Evolutionary conservation across 2,888 invertebrate genomes (phyloP), one percentile per base, ranked within the genome.

Genomic region (Fragum whitleyi): DNA sequence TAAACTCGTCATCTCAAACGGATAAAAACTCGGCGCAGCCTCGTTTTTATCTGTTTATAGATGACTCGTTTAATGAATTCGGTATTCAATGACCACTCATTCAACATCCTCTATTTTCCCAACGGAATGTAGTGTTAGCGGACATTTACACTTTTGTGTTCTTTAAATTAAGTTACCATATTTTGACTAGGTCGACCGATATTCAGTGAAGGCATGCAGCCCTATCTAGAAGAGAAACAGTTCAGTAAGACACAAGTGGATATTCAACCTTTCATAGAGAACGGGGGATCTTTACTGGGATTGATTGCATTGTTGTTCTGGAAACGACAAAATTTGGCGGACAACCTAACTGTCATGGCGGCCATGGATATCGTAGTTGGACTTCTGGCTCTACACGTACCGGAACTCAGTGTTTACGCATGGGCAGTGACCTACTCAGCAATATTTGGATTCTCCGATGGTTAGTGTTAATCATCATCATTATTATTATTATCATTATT

Each of bases 141-240:
- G n/a, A n/a, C n/a, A n/a, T n/a, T n/a, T n/a, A n/a, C n/a, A n/a
- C n/a, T n/a, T n/a, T n/a, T n/a, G n/a, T n/a, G n/a, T n/a, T n/a
- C n/a, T 9, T 36, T 36, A 36, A 36, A 36, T 6, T 36, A 36
- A 36, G 9, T 9, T 36, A 36, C 32, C 32, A 6, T 6, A 36
- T 36, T 32, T 61, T 51, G 14, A n/a, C 57, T n/a, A 72, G 72
- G 72, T 26, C 72, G 72, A 0, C 72, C 72, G n/a, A 72, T 72
- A 59, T 72, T 72, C 26, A 72, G 72, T 42, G 72, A 72, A 42
- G 72, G 72, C 2, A 72, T 72, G 72, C 72, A 72, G 59, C 72
- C 72, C 23, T 57, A 57, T 23, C 21, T 72, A 9, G 59, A 36
- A 59, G 72, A 72, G 23, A 72, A 72, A 32, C 23, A 29, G 1